Evolutionary conservation across 1,140 invertebrate genomes (phyloP).

Genomic region (Episyrphus balteatus): DNA sequence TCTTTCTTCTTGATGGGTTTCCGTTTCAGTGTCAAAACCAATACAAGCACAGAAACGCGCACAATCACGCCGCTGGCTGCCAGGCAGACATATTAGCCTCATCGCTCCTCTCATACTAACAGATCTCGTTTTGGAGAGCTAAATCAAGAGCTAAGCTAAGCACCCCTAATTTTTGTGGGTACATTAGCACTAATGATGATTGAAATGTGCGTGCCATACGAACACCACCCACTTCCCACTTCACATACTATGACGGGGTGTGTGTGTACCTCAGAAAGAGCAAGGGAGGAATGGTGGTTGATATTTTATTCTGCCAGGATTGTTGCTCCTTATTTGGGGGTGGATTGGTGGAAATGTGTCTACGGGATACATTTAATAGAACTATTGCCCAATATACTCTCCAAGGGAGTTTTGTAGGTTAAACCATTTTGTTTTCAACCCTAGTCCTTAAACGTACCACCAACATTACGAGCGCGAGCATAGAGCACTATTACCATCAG

Average conservation of each 20-base stretch:
- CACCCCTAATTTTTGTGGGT: constrained; percentile 36
- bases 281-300: too few species aligned
- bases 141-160: constrained; percentile 15
- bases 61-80: background rate
- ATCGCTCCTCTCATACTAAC: background rate
- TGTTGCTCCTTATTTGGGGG: too few species aligned
- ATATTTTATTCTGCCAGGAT: too few species aligned
- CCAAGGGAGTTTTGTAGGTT: too few species aligned
- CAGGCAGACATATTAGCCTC: background rate
- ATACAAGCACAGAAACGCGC: background rate
- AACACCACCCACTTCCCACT: background rate
- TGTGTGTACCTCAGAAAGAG: too few species aligned
- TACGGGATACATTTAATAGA: background rate
- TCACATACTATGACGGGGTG: background rate
- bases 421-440: too few species aligned
- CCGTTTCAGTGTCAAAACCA: too few species aligned
- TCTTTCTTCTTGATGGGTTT: too few species aligned
- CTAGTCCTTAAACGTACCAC: too few species aligned
- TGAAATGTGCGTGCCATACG: constrained; percentile 21
- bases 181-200: constrained; percentile 38
- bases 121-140: background rate
- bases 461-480: background rate
- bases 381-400: too few species aligned
- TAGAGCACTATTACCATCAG: background rate
- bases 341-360: too few species aligned